Base-by-base conservation (phyloP, 2,888 invertebrate species). In the Pristionchus exspectatus region DNA sequence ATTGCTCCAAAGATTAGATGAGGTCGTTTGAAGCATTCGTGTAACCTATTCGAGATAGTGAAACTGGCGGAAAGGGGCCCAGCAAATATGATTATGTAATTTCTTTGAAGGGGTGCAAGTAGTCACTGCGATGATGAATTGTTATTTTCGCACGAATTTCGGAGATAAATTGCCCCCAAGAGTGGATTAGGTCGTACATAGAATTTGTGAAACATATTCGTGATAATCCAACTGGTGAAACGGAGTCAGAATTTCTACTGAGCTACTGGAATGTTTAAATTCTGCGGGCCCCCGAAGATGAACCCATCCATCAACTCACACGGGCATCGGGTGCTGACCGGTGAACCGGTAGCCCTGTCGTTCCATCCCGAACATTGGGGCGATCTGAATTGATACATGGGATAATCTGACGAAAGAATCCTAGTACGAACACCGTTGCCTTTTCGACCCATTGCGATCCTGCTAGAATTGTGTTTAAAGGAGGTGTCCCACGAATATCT, bases 321-420 rank as follows among this genome's bases (percentile, higher is more conserved):
- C 87, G 0, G 69, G 50, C 14, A 44, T 38, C 10, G 21, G 87
- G 18, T 63, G 87, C 30, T 63, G 69, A 14, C 33, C 14, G 50
- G 87, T 30, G 54, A 87, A 87, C 7, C 66, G 89, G 56, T 90
- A 90, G 24, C 90, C 72, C n/a, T 66, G 56, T 38, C 74, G n/a
- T 27, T 90, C 88, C 88, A 81, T 90, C 1, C 90, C 90, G 88
- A 90, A 86, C 74, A 90, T 81, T 5, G 88, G 88, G 27, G 88
- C 84, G 38, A 88, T 88, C 90, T 90, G 66, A 63, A 63, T 56
- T 56, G 14, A 12, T n/a, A 50, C 3, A 50, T 50, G 44, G 9
- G 44, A 50, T 50, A 38, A 38, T 38, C 38, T 2, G 38, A 38
- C 5, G 38, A 38, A 38, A 38, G 38, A 38, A 38, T 38, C 38